Percentiles rank a stretch among this genome's conserved stretches.
phyloP scores from a whole-genome alignment of 2,113 vertebrate species.

The Chrysochloris asiatica region DNA sequence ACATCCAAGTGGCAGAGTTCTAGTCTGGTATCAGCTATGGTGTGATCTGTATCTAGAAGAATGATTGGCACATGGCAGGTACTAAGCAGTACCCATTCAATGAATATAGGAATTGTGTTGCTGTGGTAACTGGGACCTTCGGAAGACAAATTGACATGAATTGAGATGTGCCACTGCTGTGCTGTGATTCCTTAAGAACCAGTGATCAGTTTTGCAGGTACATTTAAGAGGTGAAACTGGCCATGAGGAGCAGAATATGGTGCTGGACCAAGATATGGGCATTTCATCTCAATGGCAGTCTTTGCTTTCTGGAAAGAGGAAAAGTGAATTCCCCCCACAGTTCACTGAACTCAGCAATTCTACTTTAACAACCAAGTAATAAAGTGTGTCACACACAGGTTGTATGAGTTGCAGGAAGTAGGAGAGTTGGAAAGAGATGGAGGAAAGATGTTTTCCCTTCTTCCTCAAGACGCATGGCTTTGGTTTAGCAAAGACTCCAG shows the following conservation, averaged over 20 bases:
- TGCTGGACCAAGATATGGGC: not conserved
- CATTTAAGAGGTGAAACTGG: not conserved
- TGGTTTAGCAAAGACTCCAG: not conserved
- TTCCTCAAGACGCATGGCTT: conserved; percentile 4
- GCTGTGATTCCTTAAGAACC: not conserved
- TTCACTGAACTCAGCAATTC: not conserved
- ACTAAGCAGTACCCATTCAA: not conserved
- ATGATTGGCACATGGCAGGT: not conserved
- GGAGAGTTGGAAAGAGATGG: not conserved
- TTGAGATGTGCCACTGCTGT: not conserved
- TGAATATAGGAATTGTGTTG: not conserved
- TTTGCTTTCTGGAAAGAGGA: conserved; percentile 3
- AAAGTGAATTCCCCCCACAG: not conserved
- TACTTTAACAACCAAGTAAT: not conserved
- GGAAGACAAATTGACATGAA: not conserved
- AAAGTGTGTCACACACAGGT: not conserved
- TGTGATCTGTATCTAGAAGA: not conserved
- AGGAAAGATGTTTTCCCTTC: not conserved
- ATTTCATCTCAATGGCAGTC: conserved; percentile 12
- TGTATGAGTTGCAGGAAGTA: not conserved
- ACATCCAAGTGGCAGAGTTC: not conserved
- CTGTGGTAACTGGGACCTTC: not conserved
- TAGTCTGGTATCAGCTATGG: not conserved
- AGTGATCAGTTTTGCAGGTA: not conserved
- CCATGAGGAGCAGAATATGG: not conserved